Base-by-base conservation (phyloP, 2,797 vertebrate species). In the Numenius phaeopus region DNA sequence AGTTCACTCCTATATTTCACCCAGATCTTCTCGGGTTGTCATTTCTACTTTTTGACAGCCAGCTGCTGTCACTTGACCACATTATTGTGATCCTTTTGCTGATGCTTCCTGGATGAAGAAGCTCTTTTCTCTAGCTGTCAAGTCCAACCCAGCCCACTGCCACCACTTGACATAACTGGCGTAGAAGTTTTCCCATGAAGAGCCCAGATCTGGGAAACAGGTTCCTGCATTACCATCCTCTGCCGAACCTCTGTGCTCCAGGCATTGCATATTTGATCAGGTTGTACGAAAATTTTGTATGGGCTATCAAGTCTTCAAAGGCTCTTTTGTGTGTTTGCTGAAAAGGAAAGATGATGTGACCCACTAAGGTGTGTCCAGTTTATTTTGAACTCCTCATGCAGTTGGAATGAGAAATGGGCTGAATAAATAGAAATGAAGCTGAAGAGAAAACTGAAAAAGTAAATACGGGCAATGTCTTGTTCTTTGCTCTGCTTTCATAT, bases 51-150 rank as follows among this genome's bases (percentile, higher is more conserved):
- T 92, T 62, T 87, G 90, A 82, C 92, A 94, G 86, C 50, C 75
- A 89, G 58, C 59, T 94, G 64, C 75, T 91, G 87, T 76, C 78
- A 49, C 61, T 85, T 85, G 75, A n/a, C 44, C 27, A 2, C 32
- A 24, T 57, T 71, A 32, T 14, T 34, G 16, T 73, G 61, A 66
- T 64, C 26, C 57, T 86, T 91, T 82, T 83, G 39, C 72, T 96
- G 93, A 94, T 81, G 70, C 12, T 91, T 93, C 57, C 84, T 96
- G 94, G 92, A 90, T 0, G 1, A 77, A 47, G 0, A 0, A 37
- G 40, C 23, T 87, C 34, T 87, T 94, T 86, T 94, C 92, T 92
- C 50, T 83, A 42, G 67, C 65, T 94, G 86, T 93, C 86, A 96
- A 65, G 37, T 91, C 81, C 71, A 86, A 9, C 75, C 47, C 59